Percentiles rank a stretch among this genome's conserved stretches.
Evolutionary conservation across 2,113 vertebrate species (phyloP).

Genomic region (Odontophorus gujanensis): DNA sequence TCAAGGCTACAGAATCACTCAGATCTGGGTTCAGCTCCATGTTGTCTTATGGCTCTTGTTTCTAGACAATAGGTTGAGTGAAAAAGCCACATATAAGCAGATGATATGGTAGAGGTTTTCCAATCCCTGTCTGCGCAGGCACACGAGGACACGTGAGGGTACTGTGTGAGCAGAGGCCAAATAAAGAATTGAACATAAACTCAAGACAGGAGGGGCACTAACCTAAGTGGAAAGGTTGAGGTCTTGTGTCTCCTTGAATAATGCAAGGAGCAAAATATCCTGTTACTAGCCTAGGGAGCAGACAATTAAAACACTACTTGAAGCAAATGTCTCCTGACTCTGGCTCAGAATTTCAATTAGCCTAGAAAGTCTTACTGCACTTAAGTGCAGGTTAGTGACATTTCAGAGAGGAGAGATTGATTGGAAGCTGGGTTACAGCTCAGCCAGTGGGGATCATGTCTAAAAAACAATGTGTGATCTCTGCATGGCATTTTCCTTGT

Average conservation of each 20-base stretch:
- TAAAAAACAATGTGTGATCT: slow-evolving; percentile 65
- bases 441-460: slow-evolving; percentile 30
- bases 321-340: slow-evolving; percentile 73
- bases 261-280: slow-evolving; percentile 60
- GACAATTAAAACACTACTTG: slow-evolving; percentile 75
- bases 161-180: neutral
- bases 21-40: neutral
- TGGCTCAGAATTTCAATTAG: slow-evolving; percentile 72
- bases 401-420: slow-evolving; percentile 67
- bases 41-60: neutral
- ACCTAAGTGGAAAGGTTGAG: slow-evolving; percentile 53
- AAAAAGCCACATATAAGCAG: neutral
- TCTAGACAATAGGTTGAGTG: neutral
- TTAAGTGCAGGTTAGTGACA: slow-evolving; percentile 71
- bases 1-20: neutral
- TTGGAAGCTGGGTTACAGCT: slow-evolving; percentile 61
- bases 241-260: slow-evolving; percentile 67
- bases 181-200: slow-evolving; percentile 38
- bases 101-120: neutral
- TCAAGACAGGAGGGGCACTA: slow-evolving; percentile 5
- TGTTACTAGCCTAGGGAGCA: slow-evolving; percentile 70
- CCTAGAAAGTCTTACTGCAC: slow-evolving; percentile 56
- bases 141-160: neutral
- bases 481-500: slow-evolving; percentile 60
- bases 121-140: neutral